Base-by-base conservation (phyloP, 2,888 invertebrate genomes). In the Drosophila fulvimacula region DNA sequence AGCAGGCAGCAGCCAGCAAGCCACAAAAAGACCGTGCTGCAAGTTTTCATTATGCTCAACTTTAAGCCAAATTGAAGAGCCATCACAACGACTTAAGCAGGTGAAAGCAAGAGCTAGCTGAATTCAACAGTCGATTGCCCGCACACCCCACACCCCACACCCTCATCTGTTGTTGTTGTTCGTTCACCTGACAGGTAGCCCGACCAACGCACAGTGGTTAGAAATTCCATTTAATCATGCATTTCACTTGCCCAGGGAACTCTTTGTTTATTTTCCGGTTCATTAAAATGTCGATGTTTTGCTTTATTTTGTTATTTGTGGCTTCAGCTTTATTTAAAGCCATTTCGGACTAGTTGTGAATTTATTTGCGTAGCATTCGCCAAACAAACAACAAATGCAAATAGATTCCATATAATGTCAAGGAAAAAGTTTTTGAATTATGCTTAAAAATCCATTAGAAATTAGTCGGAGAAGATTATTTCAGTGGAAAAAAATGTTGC, bases 11-110 rank as follows among this genome's bases (percentile, higher is more conserved):
- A 10, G 6, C 1, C 27, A 27, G n/a, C 46, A 46, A 7, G n/a
- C 27, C 10, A 27, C 17, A 46, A 46, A 27, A 15, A 46, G n/a
- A n/a, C n/a, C 30, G 32, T 32, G 34, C 48, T 61, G 62, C 66
- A 72, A 69, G 67, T 65, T 66, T 71, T 68, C 76, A 79, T 79
- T 79, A 75, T 48, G 69, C 69, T 65, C 51, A 57, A 71, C 72
- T 77, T 68, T 49, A 58, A 63, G 49, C 55, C 60, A 72, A 78
- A 76, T 76, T 68, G 67, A 72, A 51, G 49, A 69, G 73, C 46
- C 46, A 56, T 41, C 53, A 59, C 15, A 41, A 42, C 55, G 53
- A 44, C 48, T 52, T 38, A 52, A 57, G 44, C 49, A 60, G 44
- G 56, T 74, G 58, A 39, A 61, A 73, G 62, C 44, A 38, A 72